Evolutionary conservation across 2,113 vertebrate species (phyloP).

Genomic region (Echinops telfairi): DNA sequence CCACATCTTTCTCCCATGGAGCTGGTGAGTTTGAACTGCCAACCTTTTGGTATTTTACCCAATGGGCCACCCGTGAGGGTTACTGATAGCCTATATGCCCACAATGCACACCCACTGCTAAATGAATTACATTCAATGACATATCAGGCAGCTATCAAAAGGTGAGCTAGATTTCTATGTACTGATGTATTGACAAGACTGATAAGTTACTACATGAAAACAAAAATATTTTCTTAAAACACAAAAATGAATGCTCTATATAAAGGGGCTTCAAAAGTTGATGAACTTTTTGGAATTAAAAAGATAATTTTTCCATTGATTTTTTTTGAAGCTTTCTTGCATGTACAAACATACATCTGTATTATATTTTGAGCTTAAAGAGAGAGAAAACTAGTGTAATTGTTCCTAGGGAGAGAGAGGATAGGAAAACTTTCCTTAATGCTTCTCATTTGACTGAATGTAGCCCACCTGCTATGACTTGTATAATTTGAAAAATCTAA

Average conservation of each 20-base stretch:
- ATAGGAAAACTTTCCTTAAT: background rate
- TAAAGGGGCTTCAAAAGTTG: no score
- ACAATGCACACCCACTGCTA: no score
- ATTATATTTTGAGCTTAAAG: background rate
- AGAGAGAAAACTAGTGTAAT: background rate
- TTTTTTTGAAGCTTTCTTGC: background rate
- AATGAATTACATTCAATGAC: background rate
- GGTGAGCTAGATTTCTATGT: background rate
- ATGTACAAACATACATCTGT: background rate
- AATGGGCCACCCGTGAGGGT: no score
- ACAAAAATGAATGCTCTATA: background rate
- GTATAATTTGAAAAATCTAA: background rate
- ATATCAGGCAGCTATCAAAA: background rate
- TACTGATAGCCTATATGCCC: background rate
- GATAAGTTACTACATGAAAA: background rate
- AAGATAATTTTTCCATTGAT: no score
- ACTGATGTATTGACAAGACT: background rate
- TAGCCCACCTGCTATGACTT: background rate
- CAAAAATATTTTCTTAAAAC: background rate
- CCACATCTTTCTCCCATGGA: background rate
- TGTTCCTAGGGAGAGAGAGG: background rate
- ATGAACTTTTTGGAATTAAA: no score
- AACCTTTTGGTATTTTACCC: no score
- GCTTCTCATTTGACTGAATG: background rate
- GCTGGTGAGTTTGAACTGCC: background rate